These are phyloP conservation scores for Asteroscopus sphinx DNA, from an alignment of 2,888 invertebrate species.

Conservation along the genomic window DNA sequence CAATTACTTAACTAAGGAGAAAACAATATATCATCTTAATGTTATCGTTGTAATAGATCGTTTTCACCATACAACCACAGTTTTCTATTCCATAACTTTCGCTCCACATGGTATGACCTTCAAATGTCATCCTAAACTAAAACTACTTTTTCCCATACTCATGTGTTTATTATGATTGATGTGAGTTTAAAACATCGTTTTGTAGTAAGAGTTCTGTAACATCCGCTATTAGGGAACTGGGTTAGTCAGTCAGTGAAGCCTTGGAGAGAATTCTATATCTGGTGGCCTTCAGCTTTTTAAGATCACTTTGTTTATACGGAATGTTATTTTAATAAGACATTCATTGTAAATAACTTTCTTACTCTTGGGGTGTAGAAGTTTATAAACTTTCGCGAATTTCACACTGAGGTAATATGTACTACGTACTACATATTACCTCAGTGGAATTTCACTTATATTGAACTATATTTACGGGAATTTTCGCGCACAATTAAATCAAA, in stretches of 20 bases:
- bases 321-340: slow-evolving; percentile 2
- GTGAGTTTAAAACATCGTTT: slow-evolving; percentile 40
- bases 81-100: slow-evolving; percentile 4
- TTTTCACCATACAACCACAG: slow-evolving; percentile 17
- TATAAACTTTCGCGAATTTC: too few species aligned
- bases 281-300: slow-evolving; percentile 18
- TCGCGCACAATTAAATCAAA: too few species aligned
- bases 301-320: slow-evolving; percentile 21
- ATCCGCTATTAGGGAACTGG: slow-evolving; percentile 22
- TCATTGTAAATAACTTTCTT: not conserved
- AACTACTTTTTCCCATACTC: slow-evolving; percentile 20
- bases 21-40: slow-evolving; percentile 30
- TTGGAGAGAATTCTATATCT: slow-evolving; percentile 16
- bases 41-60: slow-evolving; percentile 12
- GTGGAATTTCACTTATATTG: too few species aligned
- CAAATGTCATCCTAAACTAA: slow-evolving; percentile 18
- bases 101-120: slow-evolving; percentile 18
- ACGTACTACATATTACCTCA: too few species aligned
- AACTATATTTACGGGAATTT: too few species aligned
- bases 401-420: too few species aligned
- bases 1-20: slow-evolving; percentile 41
- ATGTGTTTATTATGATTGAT: slow-evolving; percentile 40
- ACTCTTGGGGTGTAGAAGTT: too few species aligned
- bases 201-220: slow-evolving; percentile 21
- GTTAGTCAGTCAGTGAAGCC: slow-evolving; percentile 26